Percentiles rank a stretch among this genome's conserved stretches.
Conservation (phyloP, 1,140 invertebrate genomes). For the Chionoecetes opilio region DNA sequence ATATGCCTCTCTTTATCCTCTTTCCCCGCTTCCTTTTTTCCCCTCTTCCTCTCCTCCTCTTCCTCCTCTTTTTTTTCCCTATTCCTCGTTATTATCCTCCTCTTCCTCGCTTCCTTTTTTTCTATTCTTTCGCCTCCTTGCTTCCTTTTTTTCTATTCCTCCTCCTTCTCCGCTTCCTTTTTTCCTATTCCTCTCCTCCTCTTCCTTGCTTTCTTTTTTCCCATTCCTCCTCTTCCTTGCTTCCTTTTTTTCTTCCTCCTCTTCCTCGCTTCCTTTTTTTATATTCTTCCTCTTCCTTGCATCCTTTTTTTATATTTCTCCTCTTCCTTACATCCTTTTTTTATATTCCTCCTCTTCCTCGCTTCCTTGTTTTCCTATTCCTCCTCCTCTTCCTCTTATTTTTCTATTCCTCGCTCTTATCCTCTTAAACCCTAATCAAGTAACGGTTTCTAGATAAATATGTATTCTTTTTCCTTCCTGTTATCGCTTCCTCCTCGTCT, state of each 20-base stretch:
- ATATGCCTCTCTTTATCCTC: not conserved
- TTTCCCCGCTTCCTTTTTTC: not conserved
- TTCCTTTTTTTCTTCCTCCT: not conserved
- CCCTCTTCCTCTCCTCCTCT: not conserved
- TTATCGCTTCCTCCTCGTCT: not conserved
- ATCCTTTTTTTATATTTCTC: not conserved
- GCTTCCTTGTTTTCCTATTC: not conserved
- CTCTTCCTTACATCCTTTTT: not conserved
- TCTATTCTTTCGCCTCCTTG: too few relatives aligned
- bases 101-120: too few relatives aligned
- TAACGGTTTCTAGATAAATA: not conserved
- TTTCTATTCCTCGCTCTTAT: not conserved
- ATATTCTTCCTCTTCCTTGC: not conserved
- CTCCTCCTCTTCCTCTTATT: not conserved
- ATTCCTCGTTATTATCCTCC: too few relatives aligned
- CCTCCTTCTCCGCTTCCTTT: too few relatives aligned
- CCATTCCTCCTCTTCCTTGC: too few relatives aligned
- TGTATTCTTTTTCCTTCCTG: not conserved
- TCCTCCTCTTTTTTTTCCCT: not conserved
- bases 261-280: too few relatives aligned
- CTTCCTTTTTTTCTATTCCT: not conserved
- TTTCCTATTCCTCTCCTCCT: too few relatives aligned
- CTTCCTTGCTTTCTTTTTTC: too few relatives aligned
- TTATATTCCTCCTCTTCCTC: not conserved
- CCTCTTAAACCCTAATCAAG: not conserved